Evolutionary conservation across 2,797 vertebrate species (phyloP).

Genomic region (Saxicola maurus): DNA sequence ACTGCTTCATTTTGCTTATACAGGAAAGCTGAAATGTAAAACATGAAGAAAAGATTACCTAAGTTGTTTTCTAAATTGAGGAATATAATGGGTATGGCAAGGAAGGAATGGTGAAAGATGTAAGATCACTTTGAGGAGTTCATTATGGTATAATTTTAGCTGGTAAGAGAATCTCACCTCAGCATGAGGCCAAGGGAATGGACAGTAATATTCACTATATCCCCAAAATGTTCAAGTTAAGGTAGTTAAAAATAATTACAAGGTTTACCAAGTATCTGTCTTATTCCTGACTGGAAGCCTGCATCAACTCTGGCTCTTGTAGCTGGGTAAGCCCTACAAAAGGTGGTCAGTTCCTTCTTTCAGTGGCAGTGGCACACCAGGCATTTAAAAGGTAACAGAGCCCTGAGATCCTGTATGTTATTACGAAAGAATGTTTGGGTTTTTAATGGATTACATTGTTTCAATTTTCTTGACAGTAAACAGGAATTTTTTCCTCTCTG

Average conservation of each 20-base stretch:
- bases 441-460: not conserved
- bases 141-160: not conserved
- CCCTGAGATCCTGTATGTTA: not conserved
- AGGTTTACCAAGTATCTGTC: not conserved
- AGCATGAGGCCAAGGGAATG: not conserved
- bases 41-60: not conserved
- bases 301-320: rapidly evolving
- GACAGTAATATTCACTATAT: not conserved
- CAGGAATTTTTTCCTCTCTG: not conserved
- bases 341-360: not conserved
- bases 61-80: not conserved
- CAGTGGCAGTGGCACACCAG: not conserved
- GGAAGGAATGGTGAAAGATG: not conserved
- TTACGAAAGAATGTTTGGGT: not conserved
- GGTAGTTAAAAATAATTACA: not conserved
- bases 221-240: not conserved
- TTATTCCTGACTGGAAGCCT: not conserved
- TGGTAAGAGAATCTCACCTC: not conserved
- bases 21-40: not conserved
- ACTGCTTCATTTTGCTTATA: not conserved
- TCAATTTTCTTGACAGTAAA: not conserved
- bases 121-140: not conserved
- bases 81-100: not conserved
- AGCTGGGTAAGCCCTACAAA: not conserved
- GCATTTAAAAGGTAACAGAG: not conserved